These are phyloP conservation scores for Pammene aurita DNA, from an alignment of 2,888 invertebrate genomes.

Conservation along the genomic window DNA sequence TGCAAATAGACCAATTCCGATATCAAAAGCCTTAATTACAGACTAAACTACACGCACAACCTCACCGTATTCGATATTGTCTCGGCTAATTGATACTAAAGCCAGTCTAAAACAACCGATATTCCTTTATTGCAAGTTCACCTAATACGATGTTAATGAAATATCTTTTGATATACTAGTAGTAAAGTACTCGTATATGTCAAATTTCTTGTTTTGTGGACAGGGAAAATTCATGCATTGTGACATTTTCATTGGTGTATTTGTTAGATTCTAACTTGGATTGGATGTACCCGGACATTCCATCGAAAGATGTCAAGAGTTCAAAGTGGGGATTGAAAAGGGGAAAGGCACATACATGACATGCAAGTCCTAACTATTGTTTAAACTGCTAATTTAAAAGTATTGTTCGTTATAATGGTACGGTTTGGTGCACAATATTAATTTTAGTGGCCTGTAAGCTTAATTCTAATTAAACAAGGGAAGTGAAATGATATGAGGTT, in stretches of 20 bases:
- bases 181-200: background rate
- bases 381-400: conserved; percentile 25
- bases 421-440: conserved; percentile 16
- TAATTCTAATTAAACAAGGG: conserved; percentile 20
- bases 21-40: conserved; percentile 23
- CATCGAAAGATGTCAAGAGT: conserved; percentile 57
- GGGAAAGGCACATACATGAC: conserved; percentile 7
- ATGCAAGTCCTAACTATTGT: conserved; percentile 29
- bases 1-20: conserved; percentile 5
- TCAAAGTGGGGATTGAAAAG: conserved; percentile 56
- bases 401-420: conserved; percentile 22
- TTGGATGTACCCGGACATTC: conserved; percentile 1
- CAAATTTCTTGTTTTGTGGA: background rate
- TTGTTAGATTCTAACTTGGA: background rate
- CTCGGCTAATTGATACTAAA: conserved; percentile 18
- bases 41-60: background rate
- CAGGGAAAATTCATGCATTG: background rate
- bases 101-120: conserved; percentile 1
- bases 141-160: background rate
- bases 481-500: background rate
- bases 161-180: background rate
- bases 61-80: background rate
- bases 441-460: conserved; percentile 2
- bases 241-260: background rate
- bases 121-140: background rate